Base-by-base conservation (phyloP, 2,888 invertebrate genomes). In the Arenicola marina region DNA sequence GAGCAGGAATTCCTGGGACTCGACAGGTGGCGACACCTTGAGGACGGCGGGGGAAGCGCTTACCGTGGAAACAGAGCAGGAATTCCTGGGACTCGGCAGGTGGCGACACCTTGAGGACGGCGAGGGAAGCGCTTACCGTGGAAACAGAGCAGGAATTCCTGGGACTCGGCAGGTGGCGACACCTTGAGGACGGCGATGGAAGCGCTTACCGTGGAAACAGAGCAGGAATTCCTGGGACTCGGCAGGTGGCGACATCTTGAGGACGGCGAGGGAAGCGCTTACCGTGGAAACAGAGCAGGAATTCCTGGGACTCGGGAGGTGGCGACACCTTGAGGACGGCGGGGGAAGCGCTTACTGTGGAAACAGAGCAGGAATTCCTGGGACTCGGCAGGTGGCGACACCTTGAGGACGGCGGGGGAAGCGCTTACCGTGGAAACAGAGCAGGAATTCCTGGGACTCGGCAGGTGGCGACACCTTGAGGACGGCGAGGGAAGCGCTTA, bases 71-170 rank as follows among this genome's bases (percentile, higher is more conserved):
- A 78, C 93, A 94, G 4, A 95, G 82, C 7, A 95, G 85, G 73
- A 91, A 90, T 82, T 95, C 95, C 21, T 86, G 84, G 28, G 85
- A 84, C 3, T 79, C 73, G 2, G 76, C 77, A 0, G 75, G 73
- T 38, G 74, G 73, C 28, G 80, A 77, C 31, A 86, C 82, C 59
- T 84, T 82, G 18, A 86, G 76, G 4, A 88, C 87, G 29, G 89
- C 88, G 61, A 89, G 85, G 0, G 92, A n/a, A n/a, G n/a, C n/a
- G n/a, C n/a, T n/a, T 68, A 84, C 84, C 83, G 72, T 90, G 89
- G 83, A 92, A 95, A 78, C 93, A 94, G 4, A 95, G 82, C 7
- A 95, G 85, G 73, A 91, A 90, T 82, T 95, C 95, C 21, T 86
- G 84, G 28, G 85, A 84, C 3, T 79, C 73, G 2, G 76, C 77